A percentile compares a stretch with the other conserved stretches of the same genome.
These are phyloP conservation scores for Trididemnum miniatum DNA, from an alignment of 23 tunicate species.

Conservation along the genomic window DNA sequence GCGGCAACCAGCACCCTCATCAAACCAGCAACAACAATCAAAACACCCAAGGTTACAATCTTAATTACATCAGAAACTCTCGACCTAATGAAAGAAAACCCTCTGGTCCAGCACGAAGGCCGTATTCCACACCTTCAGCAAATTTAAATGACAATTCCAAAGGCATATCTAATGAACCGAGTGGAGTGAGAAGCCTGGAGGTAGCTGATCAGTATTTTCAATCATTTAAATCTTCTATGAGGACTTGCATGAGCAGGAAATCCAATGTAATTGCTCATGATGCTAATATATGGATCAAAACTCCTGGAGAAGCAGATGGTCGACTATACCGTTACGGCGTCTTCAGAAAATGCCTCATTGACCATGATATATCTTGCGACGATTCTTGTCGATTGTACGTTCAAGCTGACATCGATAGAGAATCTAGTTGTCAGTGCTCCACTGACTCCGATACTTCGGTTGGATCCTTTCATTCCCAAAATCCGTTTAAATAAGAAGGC, in stretches of 20 bases:
- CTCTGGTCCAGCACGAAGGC: background rate
- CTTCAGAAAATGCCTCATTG: constrained; percentile 60
- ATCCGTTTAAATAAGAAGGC: too few species aligned
- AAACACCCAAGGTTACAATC: background rate
- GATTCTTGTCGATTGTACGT: constrained; percentile 63
- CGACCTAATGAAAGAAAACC: background rate
- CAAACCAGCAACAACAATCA: background rate
- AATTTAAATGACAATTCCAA: background rate
- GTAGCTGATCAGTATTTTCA: constrained; percentile 40
- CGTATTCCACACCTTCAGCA: background rate
- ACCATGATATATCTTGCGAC: constrained; percentile 55
- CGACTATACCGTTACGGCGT: constrained; percentile 64
- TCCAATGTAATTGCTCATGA: constrained; percentile 53
- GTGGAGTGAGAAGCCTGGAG: background rate
- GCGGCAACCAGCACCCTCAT: constrained; percentile 12
- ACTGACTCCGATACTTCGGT: too few species aligned
- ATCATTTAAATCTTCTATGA: constrained; percentile 12
- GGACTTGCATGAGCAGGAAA: constrained; percentile 22
- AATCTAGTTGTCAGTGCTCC: constrained; percentile 11
- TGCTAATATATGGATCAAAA: constrained; percentile 86
- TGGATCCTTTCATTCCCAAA: too few species aligned
- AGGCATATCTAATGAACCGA: background rate
- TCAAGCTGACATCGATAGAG: constrained; percentile 1
- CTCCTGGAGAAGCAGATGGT: constrained; percentile 90
- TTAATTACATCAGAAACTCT: background rate